Evolutionary conservation across 2,797 vertebrate species (phyloP).

Genomic region (Taeniopygia guttata): DNA sequence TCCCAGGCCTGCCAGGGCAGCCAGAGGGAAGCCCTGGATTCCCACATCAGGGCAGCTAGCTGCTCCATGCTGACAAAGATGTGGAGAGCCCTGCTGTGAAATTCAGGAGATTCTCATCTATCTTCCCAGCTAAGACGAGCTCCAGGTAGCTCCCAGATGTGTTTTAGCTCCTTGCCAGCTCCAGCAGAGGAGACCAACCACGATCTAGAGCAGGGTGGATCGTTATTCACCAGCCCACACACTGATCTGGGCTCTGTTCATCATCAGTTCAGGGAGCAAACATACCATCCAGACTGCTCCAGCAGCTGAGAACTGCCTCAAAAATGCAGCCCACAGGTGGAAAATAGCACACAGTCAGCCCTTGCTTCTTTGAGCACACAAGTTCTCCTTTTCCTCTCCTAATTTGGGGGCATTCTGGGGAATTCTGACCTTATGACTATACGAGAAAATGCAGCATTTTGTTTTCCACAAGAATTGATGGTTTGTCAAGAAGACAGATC

Average conservation of each 20-base stretch:
- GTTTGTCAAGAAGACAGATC: not conserved
- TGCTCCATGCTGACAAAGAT: not conserved
- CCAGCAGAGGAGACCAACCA: not conserved
- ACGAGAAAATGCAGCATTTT: not conserved
- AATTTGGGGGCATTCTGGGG: not conserved
- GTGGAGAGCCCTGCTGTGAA: not conserved
- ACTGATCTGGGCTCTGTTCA: fast-evolving
- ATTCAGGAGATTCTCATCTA: not conserved
- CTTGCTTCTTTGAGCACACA: fast-evolving
- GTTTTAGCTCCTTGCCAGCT: not conserved
- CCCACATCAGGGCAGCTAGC: not conserved
- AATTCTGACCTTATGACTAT: not conserved
- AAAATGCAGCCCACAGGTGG: not conserved
- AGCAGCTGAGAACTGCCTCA: not conserved
- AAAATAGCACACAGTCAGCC: not conserved
- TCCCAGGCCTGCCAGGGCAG: too few relatives aligned
- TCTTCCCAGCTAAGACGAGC: not conserved
- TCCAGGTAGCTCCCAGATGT: not conserved
- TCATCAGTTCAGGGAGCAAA: not conserved
- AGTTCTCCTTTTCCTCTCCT: not conserved
- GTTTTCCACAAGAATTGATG: not conserved
- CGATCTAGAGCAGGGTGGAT: not conserved
- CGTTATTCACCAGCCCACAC: not conserved
- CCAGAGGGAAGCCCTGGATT: too few relatives aligned
- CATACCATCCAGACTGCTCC: not conserved